Base-by-base conservation (phyloP, 2,113 vertebrate genomes). In the Sula dactylatra region DNA sequence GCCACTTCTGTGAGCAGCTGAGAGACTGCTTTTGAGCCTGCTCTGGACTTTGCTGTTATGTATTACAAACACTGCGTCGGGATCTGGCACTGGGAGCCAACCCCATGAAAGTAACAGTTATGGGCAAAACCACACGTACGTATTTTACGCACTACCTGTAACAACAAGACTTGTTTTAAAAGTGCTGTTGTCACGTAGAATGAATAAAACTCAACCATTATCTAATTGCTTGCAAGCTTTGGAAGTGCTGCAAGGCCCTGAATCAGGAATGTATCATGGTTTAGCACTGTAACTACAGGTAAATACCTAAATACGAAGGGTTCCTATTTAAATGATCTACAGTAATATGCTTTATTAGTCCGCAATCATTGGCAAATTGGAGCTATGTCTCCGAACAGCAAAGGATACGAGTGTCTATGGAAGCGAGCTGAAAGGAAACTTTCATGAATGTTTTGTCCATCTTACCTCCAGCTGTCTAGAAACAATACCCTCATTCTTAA, bases 61-160 rank as follows among this genome's bases (percentile, higher is more conserved):
- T 3, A 1, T 17, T 13, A 10, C 36, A 27, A 47, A 55, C 9
- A 0, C 66, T 5, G n/a, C 7, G 1, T 10, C 45, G 19, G 21
- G 55, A 13, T 34, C 65, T 40, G 86, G 29, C 27, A 24, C 56
- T 10, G 47, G 56, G 34, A 47, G 24, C 20, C 40, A 13, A 9
- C 18, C 15, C 56, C 24, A 2, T 5, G 24, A 16, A 47, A 29
- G 34, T 38, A 38, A 19, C 24, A 24, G 22, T 16, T 47, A 12
- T 0, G 22, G 71, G 47, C 29, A 34, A 62, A 69, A 44, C 3
- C 7, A 1, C 32, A 31, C 24, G 4, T n/a, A 18, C 2, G 1
- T 49, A 10, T n/a, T 61, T 61, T 38, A 52, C 11, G 24, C 5
- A 1, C 40, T 55, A 26, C 7, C 11, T 71, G 3, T 27, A 47